A percentile compares a stretch with the other conserved stretches of the same genome.
Evolutionary conservation across 1,140 invertebrate genomes (phyloP).

Genomic region (Aporrectodea caliginosa): DNA sequence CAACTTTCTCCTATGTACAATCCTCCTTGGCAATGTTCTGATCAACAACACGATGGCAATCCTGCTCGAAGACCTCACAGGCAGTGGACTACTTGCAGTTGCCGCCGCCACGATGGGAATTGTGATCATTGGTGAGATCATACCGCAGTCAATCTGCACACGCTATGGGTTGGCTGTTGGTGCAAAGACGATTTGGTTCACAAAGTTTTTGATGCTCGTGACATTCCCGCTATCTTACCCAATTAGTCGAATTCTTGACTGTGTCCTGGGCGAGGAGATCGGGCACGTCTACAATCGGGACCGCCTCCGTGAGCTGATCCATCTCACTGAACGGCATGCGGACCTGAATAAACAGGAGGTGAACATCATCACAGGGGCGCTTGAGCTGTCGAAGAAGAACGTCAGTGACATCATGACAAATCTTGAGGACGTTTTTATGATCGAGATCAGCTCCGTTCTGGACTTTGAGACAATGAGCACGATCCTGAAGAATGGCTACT

Average conservation of each 20-base stretch:
- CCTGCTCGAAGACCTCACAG: constrained; percentile 87
- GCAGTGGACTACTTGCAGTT: constrained; percentile 69
- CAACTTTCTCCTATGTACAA: constrained; percentile 90
- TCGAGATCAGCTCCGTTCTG: constrained; percentile 77
- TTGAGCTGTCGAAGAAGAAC: constrained; percentile 85
- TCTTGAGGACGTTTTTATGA: constrained; percentile 92
- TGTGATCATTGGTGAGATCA: constrained; percentile 95
- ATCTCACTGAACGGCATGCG: constrained; percentile 48
- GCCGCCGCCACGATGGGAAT: constrained; percentile 76
- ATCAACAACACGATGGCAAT: constrained; percentile 97
- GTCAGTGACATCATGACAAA: constrained; percentile 91
- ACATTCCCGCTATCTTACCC: constrained; percentile 95
- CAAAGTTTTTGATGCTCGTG: constrained; percentile 88
- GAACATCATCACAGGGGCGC: constrained; percentile 92
- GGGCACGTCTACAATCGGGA: constrained; percentile 95
- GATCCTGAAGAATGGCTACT: constrained; percentile 84
- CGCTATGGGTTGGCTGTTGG: constrained; percentile 92
- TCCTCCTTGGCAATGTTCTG: constrained; percentile 94
- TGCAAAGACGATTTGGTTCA: constrained; percentile 88
- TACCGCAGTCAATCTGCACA: constrained; percentile 86
- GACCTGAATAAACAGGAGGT: constrained; percentile 93
- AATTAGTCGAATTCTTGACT: constrained; percentile 82
- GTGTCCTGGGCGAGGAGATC: constrained; percentile 87
- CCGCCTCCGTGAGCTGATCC: constrained; percentile 87
- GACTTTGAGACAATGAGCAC: constrained; percentile 96